Base-by-base conservation (phyloP, 2,888 invertebrate species). In the Boloria selene region DNA sequence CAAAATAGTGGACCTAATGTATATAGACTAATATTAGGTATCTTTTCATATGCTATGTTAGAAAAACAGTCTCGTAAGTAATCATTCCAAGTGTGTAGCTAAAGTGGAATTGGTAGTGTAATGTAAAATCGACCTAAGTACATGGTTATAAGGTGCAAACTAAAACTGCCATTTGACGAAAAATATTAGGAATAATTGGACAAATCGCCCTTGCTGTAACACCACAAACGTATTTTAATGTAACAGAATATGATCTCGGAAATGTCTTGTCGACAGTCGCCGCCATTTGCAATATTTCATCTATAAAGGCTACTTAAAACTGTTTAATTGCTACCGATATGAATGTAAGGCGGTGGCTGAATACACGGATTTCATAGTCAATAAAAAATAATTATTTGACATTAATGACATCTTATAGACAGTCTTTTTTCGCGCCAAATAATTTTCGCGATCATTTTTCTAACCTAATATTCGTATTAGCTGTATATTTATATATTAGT, bases 11-110 rank as follows among this genome's bases (percentile, higher is more conserved):
- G 77, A 79, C 78, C 78, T 80, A 76, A 77, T 82, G 81, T 85
- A 82, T 64, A 64, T 64, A 64, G 31, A 64, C 17, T 58, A 73
- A 69, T 71, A 68, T 58, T 67, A 61, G 70, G 63, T 70, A 56
- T 56, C 44, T 51, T 56, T 58, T 58, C 51, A 56, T 56, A 55
- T 63, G 47, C 38, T 47, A 55, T 56, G 42, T 26, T 64, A 58
- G 44, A 52, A n/a, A 42, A 22, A 45, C 14, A 13, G 16, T 52
- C 59, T 56, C 55, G 54, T 80, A 79, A 79, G 70, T 76, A 83
- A 86, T 81, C 89, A 90, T 90, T 90, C 89, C 89, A 88, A 77
- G 76, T 81, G 77, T 81, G 82, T 78, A 77, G 76, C 73, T 75
- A 77, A 75, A 72, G 78, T 78, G 84, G 80, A 83, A 83, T 84